phyloP scores from a whole-genome alignment of 2,113 vertebrate genomes.

The zebrafish (Danio rerio) region DNA sequence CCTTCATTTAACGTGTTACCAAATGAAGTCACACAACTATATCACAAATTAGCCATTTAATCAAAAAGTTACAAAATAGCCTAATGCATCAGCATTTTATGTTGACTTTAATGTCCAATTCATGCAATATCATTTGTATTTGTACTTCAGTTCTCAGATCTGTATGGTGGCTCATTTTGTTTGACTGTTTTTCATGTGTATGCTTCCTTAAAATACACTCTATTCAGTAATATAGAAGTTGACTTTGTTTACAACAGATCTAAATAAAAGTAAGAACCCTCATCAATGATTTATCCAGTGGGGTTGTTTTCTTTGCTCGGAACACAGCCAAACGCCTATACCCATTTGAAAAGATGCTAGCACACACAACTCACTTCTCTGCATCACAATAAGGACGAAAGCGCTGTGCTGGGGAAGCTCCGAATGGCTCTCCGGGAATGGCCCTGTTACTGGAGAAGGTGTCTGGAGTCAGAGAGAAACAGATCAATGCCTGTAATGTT shows the following conservation, averaged over 20 bases:
- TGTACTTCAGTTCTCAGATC: background rate
- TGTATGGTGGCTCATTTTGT: conserved; percentile 4
- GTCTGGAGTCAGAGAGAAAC: conserved; percentile 16
- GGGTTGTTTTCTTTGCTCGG: conserved; percentile 15
- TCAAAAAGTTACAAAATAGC: no score
- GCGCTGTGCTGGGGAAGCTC: background rate
- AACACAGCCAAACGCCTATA: conserved; percentile 13
- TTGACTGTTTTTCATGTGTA: background rate
- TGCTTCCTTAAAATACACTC: background rate
- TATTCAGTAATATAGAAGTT: conserved; percentile 28
- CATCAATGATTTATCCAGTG: conserved; percentile 11
- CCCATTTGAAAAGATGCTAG: conserved; percentile 19
- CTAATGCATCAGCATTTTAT: background rate
- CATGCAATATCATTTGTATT: background rate
- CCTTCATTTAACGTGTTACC: no score
- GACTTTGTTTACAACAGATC: conserved; percentile 27
- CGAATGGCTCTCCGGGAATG: conserved; percentile 16
- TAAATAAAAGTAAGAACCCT: conserved; percentile 9
- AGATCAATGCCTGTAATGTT: conserved; percentile 35
- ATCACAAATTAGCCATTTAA: no score
- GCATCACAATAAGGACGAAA: conserved; percentile 22
- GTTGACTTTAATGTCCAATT: background rate
- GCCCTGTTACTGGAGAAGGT: conserved; percentile 14
- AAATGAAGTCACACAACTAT: no score
- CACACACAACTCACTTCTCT: background rate